Evolutionary conservation across 2,888 invertebrate species (phyloP).

Genomic region (Teinopalpus imperialis): DNA sequence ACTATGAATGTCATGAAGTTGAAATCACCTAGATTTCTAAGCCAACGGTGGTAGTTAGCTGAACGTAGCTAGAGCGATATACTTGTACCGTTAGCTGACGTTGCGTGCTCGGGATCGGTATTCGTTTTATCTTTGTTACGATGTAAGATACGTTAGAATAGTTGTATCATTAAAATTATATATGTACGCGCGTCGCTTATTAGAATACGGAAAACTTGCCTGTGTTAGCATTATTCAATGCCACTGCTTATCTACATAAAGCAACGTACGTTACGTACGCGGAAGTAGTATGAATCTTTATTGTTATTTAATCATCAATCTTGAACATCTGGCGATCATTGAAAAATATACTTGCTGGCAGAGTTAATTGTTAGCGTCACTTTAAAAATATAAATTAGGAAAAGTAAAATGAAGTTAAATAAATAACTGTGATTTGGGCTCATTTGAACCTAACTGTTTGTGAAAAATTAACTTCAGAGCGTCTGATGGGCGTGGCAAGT

Average conservation of each 20-base stretch:
- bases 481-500: slow-evolving; percentile 69
- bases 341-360: slow-evolving; percentile 7
- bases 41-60: slow-evolving; percentile 40
- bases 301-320: slow-evolving; percentile 59
- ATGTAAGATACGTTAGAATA: slow-evolving; percentile 2
- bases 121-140: slow-evolving; percentile 22
- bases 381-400: neutral
- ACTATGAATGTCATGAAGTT: slow-evolving; percentile 37
- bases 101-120: slow-evolving; percentile 41
- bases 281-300: slow-evolving; percentile 60
- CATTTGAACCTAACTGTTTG: slow-evolving; percentile 20
- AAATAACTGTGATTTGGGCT: neutral
- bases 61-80: slow-evolving; percentile 51
- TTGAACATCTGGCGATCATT: slow-evolving; percentile 60
- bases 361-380: neutral
- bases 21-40: slow-evolving; percentile 45
- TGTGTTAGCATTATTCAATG: slow-evolving; percentile 65
- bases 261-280: slow-evolving; percentile 60
- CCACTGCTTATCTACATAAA: slow-evolving; percentile 63
- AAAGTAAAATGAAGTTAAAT: neutral
- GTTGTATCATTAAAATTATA: slow-evolving; percentile 22
- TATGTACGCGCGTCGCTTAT: slow-evolving; percentile 18
- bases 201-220: slow-evolving; percentile 55
- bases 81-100: slow-evolving; percentile 64
- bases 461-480: slow-evolving; percentile 46